Conservation (phyloP, 64 coral and sea anemone species). For the Platygyra sinensis region DNA sequence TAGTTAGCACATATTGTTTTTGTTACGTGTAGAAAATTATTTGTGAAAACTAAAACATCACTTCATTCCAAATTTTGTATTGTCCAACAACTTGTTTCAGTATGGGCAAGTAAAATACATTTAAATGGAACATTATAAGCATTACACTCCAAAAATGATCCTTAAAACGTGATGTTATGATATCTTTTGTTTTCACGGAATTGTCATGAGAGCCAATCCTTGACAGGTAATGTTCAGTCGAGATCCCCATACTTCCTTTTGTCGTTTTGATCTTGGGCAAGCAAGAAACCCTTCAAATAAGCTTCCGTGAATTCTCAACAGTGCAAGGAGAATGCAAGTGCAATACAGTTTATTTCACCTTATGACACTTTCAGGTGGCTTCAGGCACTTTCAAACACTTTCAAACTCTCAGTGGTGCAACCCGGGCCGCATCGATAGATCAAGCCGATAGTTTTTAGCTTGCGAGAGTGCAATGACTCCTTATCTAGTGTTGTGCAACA, state of each 20-base stretch:
- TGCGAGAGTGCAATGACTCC: not conserved
- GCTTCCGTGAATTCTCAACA: not conserved
- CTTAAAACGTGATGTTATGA: not conserved
- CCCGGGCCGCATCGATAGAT: not conserved
- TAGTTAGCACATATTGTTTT: slow-evolving; percentile 1
- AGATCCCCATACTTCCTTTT: not conserved
- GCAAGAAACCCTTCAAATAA: not conserved
- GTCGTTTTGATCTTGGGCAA: not conserved
- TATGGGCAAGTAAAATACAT: not conserved
- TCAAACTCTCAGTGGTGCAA: not conserved
- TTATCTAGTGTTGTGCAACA: no score
- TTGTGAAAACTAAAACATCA: slow-evolving; percentile 5
- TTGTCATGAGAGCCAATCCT: not conserved
- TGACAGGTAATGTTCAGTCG: not conserved
- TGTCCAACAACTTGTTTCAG: not conserved
- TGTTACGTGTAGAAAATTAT: not conserved
- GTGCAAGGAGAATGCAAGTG: not conserved
- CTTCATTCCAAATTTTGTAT: not conserved
- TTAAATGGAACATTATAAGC: not conserved
- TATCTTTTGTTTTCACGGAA: not conserved
- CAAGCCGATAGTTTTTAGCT: slow-evolving; percentile 22
- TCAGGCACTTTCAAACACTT: slow-evolving; percentile 21
- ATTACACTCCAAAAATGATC: not conserved
- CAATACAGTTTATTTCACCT: slow-evolving; percentile 3
- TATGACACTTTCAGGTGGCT: slow-evolving; percentile 20